Evolutionary conservation across 2,113 vertebrate species (phyloP).

Genomic region (Gnathonemus echidnorhynchus): DNA sequence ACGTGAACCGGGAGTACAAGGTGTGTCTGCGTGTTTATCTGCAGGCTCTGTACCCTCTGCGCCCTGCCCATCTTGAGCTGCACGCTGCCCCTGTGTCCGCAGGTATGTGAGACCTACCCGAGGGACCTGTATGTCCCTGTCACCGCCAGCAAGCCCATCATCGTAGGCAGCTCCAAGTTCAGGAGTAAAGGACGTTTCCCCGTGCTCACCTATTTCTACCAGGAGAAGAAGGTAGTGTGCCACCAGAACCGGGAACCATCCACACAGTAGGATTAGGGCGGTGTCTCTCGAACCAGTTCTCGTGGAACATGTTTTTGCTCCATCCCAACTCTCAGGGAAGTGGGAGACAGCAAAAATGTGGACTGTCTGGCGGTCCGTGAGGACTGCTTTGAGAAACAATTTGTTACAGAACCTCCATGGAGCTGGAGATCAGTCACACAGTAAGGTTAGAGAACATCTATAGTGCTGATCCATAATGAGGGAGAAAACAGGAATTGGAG

Average conservation of each 20-base stretch:
- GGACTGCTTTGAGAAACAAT: no score
- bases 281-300: no score
- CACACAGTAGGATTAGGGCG: not conserved
- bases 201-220: slow-evolving; percentile 89
- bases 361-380: no score
- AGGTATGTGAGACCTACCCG: slow-evolving; percentile 97
- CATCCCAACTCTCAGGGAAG: no score
- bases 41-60: not conserved
- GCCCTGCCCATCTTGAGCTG: not conserved
- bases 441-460: not conserved
- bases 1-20: slow-evolving; percentile 91
- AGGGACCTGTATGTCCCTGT: slow-evolving; percentile 86
- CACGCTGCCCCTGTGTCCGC: slow-evolving; percentile 11
- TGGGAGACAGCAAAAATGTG: no score
- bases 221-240: slow-evolving; percentile 80
- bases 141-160: slow-evolving; percentile 86
- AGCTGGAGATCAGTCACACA: not conserved
- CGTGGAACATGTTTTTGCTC: no score
- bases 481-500: not conserved
- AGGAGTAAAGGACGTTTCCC: slow-evolving; percentile 97
- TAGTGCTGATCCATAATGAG: not conserved
- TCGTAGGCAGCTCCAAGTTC: slow-evolving; percentile 96
- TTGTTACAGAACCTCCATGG: not conserved
- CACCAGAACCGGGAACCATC: not conserved
- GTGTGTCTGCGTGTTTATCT: slow-evolving; percentile 29